Evolutionary conservation across 2,888 invertebrate species (phyloP).

Genomic region (Tetragnatha montana): DNA sequence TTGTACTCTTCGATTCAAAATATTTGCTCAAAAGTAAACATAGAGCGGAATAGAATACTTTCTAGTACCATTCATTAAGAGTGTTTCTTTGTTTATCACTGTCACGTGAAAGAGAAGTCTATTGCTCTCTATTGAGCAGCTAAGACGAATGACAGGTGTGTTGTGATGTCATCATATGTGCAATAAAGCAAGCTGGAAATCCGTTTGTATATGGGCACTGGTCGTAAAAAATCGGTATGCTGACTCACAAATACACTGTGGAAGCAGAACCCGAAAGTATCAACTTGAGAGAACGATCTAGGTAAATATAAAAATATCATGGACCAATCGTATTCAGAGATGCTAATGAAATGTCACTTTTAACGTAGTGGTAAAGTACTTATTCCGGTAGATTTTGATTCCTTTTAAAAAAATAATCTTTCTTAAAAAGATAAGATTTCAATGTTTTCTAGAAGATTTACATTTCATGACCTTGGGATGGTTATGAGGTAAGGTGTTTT

Average conservation of each 20-base stretch:
- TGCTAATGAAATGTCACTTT: background rate
- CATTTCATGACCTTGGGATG: conserved; percentile 19
- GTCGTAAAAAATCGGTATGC: conserved; percentile 43
- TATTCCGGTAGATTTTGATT: too few relatives aligned
- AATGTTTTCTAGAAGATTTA: background rate
- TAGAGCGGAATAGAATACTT: too few relatives aligned
- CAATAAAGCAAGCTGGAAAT: conserved; percentile 2
- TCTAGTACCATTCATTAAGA: background rate
- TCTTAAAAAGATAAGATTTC: too few relatives aligned
- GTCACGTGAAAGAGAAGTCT: conserved; percentile 49
- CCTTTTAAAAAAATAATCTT: too few relatives aligned
- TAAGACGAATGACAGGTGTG: conserved; percentile 49
- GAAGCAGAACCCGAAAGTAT: conserved; percentile 61
- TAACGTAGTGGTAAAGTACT: too few relatives aligned
- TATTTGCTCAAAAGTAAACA: background rate
- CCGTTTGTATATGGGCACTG: conserved; percentile 12
- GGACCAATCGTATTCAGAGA: background rate
- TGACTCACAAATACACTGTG: conserved; percentile 65
- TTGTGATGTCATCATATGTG: conserved; percentile 61
- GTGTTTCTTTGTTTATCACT: conserved; percentile 35
- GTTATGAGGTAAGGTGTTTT: background rate
- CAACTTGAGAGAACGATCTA: conserved; percentile 58
- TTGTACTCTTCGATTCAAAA: conserved; percentile 10
- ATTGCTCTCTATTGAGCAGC: conserved; percentile 3
- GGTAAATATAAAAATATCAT: conserved; percentile 52